Base-by-base conservation (phyloP, 2,113 vertebrate species). In the Aptenodytes forsteri region DNA sequence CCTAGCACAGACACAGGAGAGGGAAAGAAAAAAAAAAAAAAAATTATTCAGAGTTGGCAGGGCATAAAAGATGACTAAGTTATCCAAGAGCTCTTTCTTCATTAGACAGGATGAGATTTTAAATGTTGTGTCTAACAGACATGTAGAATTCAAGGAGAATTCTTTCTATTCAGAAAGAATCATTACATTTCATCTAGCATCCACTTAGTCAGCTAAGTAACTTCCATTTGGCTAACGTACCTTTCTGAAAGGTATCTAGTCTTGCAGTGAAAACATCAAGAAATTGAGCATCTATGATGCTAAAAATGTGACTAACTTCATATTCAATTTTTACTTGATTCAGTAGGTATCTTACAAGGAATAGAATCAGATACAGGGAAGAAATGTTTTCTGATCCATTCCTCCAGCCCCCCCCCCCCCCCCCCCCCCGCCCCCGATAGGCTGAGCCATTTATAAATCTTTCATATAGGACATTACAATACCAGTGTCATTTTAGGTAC, bases 381-480 rank as follows among this genome's bases (percentile, higher is more conserved):
- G 16, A 71, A 77, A 62, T 36, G 3, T 34, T 88, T 87, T 84
- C 58, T 64, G 29, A 79, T 47, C 44, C 44, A 42, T 42, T 42
- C 42, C 42, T 42, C 42, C n/a, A n/a, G n/a, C n/a, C 42, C 40
- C 40, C 40, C 40, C 13, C 40, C 11, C 42, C 40, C 40, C 40
- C 40, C 13, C 11, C 11, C 40, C 15, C 13, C 9, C 5, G 7
- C 7, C 58, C 4, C 25, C 3, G 1, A n/a, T 1, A 89, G 55
- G 21, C 9, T 46, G n/a, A 76, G 62, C 18, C 14, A 88, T 49
- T 66, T 78, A 72, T 69, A 77, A 62, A 73, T 70, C 55, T 52
- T 73, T 72, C n/a, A 66, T 13, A 46, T 4, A 80, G 20, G 36
- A 75, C 30, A 54, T 16, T 34, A 9, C 34, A 80, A 80, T 32